Evolutionary conservation across 2,888 invertebrate genomes (phyloP).

Genomic region (Cryptops parisi): DNA sequence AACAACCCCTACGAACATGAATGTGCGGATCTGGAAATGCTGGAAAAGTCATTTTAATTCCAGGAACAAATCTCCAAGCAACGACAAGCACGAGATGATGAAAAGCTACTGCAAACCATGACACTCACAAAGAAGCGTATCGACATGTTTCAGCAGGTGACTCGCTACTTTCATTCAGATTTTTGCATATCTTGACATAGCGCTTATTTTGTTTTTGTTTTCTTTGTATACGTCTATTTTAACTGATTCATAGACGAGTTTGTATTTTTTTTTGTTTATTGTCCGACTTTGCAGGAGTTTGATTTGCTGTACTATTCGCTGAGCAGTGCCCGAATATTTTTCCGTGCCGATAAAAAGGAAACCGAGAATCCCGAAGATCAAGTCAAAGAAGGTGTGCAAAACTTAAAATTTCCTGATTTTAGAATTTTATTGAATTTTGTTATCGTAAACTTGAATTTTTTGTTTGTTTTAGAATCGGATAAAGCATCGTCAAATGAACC

Average conservation of each 20-base stretch:
- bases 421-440: too few species aligned
- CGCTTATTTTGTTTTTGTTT: too few species aligned
- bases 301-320: conserved; percentile 78
- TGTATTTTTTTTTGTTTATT: conserved; percentile 24
- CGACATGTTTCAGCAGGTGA: conserved; percentile 47
- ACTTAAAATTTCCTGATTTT: too few species aligned
- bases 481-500: too few species aligned
- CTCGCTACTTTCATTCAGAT: too few species aligned
- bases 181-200: too few species aligned
- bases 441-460: too few species aligned
- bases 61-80: conserved; percentile 17
- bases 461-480: too few species aligned
- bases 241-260: conserved; percentile 14
- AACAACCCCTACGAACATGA: too few species aligned
- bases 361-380: conserved; percentile 3
- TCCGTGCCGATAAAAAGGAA: conserved; percentile 39
- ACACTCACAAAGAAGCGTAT: conserved; percentile 76
- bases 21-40: not conserved
- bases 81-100: conserved; percentile 40
- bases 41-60: not conserved
- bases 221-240: too few species aligned
- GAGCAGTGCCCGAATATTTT: conserved; percentile 89
- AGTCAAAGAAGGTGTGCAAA: not conserved
- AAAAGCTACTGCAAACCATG: conserved; percentile 83
- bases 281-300: conserved; percentile 50